Evolutionary conservation across 1,140 invertebrate genomes (phyloP).

Genomic region (Dermatophagoides farinae): DNA sequence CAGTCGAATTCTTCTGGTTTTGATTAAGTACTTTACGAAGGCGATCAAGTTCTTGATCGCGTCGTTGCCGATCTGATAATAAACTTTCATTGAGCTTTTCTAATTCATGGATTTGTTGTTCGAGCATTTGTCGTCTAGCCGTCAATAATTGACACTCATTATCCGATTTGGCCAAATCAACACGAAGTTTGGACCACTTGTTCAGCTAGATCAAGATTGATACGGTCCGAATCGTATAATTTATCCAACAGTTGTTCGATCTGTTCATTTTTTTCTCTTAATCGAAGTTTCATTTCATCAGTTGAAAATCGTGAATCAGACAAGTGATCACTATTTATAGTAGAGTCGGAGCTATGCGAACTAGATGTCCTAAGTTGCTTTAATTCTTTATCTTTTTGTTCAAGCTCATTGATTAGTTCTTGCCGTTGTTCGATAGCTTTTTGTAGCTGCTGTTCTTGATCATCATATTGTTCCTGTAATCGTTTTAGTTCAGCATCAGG

Average conservation of each 20-base stretch:
- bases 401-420: background rate
- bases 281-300: background rate
- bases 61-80: background rate
- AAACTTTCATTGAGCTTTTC: slow-evolving; percentile 8
- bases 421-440: background rate
- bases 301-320: background rate
- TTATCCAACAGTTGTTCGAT: slow-evolving; percentile 11
- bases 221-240: slow-evolving; percentile 4
- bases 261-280: slow-evolving; percentile 14
- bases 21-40: background rate
- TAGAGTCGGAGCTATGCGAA: background rate
- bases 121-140: slow-evolving; percentile 1
- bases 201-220: slow-evolving; percentile 13
- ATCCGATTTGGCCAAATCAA: slow-evolving; percentile 7
- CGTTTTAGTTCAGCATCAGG: background rate
- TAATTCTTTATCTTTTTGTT: slow-evolving; percentile 1
- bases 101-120: background rate
- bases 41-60: background rate
- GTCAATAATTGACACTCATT: background rate
- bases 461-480: slow-evolving; percentile 1
- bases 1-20: no score
- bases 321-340: background rate
- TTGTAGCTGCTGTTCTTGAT: slow-evolving; percentile 8
- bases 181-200: slow-evolving; percentile 12
- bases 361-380: background rate